Conservation (phyloP, 1,140 invertebrate genomes). For the Macrobrachium rosenbergii region DNA sequence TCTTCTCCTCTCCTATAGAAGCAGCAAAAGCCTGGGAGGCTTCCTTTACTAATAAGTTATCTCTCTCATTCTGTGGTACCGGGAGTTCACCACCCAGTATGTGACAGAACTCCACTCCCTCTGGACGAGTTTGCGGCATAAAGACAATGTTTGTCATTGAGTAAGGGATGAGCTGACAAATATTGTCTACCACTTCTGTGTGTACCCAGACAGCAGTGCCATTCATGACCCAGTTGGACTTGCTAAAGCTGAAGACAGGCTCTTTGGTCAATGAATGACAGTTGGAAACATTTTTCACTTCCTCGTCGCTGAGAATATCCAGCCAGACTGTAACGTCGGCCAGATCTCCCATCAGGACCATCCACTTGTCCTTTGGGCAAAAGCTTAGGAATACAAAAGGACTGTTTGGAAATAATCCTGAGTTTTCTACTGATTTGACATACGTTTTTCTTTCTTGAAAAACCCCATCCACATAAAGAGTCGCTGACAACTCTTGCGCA, state of each 20-base stretch:
- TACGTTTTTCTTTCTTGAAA: too few relatives aligned
- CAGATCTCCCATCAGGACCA: not conserved
- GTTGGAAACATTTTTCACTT: not conserved
- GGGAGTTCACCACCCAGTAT: not conserved
- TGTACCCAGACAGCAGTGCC: not conserved
- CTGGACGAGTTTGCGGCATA: not conserved
- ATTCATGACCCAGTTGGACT: not conserved
- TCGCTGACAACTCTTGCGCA: too few relatives aligned
- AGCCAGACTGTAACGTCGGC: not conserved
- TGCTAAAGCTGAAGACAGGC: not conserved
- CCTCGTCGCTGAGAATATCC: not conserved
- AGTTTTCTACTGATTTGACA: too few relatives aligned
- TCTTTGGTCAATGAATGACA: not conserved
- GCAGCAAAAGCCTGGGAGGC: not conserved
- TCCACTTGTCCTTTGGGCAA: too few relatives aligned
- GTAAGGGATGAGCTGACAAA: not conserved
- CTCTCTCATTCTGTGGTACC: not conserved
- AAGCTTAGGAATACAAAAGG: too few relatives aligned
- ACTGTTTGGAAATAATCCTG: too few relatives aligned
- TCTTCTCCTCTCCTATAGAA: too few relatives aligned
- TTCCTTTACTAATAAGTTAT: not conserved
- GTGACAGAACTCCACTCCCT: slow-evolving; percentile 1
- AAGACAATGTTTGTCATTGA: not conserved
- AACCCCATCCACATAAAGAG: too few relatives aligned
- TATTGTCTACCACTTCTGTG: not conserved